A percentile compares a stretch with the other conserved stretches of the same genome.
These are phyloP conservation scores for Sorex fumeus DNA, from an alignment of 2,113 vertebrate species.

Conservation along the genomic window DNA sequence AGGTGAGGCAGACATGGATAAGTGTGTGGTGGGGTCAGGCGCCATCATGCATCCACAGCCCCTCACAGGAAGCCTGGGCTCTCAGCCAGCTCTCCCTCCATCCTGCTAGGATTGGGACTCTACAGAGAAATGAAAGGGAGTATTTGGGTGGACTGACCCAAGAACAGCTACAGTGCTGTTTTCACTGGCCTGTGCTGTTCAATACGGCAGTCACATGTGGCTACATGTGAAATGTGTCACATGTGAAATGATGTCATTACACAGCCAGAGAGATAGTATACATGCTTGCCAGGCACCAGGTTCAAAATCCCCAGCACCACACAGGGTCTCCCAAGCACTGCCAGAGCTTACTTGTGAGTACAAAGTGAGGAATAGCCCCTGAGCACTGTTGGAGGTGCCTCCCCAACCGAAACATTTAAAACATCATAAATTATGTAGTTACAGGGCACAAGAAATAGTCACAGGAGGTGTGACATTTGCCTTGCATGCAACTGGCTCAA, in stretches of 20 bases:
- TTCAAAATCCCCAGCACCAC: not conserved
- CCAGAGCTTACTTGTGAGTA: too few species aligned
- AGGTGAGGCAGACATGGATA: slow-evolving; percentile 87
- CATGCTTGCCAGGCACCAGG: not conserved
- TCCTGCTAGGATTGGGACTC: not conserved
- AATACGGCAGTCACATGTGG: not conserved
- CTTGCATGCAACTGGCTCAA: too few species aligned
- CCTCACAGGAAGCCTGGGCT: not conserved
- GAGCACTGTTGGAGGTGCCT: too few species aligned
- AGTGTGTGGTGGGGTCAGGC: not conserved
- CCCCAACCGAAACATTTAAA: too few species aligned
- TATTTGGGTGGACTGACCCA: not conserved
- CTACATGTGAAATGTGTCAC: not conserved
- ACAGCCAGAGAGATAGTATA: too few species aligned
- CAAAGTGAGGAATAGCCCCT: too few species aligned
- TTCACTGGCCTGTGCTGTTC: not conserved
- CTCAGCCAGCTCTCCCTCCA: too few species aligned
- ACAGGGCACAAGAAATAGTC: too few species aligned
- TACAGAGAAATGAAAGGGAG: not conserved
- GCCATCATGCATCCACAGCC: not conserved
- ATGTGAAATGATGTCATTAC: too few species aligned
- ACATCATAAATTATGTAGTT: too few species aligned
- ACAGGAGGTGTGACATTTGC: too few species aligned
- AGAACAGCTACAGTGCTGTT: slow-evolving; percentile 10
- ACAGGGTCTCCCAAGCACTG: too few species aligned